Conservation (phyloP, 2,888 invertebrate genomes). For the Isoperla grammatica region DNA sequence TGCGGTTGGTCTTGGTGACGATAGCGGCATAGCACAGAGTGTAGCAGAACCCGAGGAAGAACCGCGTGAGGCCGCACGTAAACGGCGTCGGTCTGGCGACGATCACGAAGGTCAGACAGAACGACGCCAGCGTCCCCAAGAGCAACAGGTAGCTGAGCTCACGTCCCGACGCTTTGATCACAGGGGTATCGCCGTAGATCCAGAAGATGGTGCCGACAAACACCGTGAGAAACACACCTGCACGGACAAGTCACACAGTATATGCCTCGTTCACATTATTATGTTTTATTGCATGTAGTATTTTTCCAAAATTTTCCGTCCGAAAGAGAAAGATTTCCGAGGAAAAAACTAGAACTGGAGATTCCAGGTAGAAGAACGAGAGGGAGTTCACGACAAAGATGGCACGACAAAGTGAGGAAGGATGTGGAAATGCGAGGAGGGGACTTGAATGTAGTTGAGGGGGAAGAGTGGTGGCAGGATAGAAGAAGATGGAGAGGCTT, state of each 20-base stretch:
- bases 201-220: slow-evolving; percentile 48
- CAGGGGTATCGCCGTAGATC: slow-evolving; percentile 48
- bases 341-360: too few relatives aligned
- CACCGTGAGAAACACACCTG: slow-evolving; percentile 45
- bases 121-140: slow-evolving; percentile 47
- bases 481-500: too few relatives aligned
- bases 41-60: slow-evolving; percentile 48
- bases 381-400: too few relatives aligned
- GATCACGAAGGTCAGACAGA: slow-evolving; percentile 48
- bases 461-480: too few relatives aligned
- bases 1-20: slow-evolving; percentile 51
- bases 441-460: too few relatives aligned
- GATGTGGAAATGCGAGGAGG: too few relatives aligned
- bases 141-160: slow-evolving; percentile 49
- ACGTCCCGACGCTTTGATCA: slow-evolving; percentile 52
- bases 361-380: too few relatives aligned
- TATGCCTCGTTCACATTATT: too few relatives aligned
- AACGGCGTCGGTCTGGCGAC: slow-evolving; percentile 46
- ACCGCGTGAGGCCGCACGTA: slow-evolving; percentile 48
- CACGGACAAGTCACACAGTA: background rate
- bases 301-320: too few relatives aligned
- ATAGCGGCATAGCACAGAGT: slow-evolving; percentile 51
- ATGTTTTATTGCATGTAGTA: too few relatives aligned
- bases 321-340: too few relatives aligned
- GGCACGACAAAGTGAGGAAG: too few relatives aligned